phyloP scores from a whole-genome alignment of 92 coral and sea anemone genomes.

The Muricea muricata region DNA sequence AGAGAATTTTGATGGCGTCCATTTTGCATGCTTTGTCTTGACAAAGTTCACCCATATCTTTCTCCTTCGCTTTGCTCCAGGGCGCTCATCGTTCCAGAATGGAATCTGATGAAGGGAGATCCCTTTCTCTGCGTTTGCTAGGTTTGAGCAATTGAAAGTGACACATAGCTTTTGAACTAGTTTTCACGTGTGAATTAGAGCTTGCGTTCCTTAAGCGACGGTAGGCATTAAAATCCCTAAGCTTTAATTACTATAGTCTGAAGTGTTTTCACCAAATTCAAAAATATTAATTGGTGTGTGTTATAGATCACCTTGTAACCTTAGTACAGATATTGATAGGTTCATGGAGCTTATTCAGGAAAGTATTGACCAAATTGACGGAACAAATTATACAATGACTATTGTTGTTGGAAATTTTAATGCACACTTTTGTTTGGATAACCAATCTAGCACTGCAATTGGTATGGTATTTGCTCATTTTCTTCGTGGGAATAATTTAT shows the following conservation, averaged over 20 bases:
- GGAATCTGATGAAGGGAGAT: no score
- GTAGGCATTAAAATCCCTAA: no score
- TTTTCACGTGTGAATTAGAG: no score
- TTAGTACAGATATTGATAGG: background rate
- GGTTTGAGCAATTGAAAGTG: no score
- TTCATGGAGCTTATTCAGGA: background rate
- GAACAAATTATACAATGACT: background rate
- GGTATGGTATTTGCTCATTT: background rate
- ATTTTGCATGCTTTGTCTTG: background rate
- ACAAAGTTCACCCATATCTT: slow-evolving; percentile 17
- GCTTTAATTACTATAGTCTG: no score
- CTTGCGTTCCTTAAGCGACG: no score
- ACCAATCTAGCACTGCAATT: background rate
- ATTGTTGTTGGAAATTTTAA: background rate
- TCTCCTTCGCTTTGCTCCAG: slow-evolving; percentile 30
- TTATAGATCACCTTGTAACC: background rate
- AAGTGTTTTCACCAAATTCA: no score
- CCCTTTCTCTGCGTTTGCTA: no score
- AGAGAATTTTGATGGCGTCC: slow-evolving; percentile 13
- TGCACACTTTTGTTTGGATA: background rate
- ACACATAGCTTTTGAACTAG: no score
- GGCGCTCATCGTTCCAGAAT: slow-evolving; percentile 17
- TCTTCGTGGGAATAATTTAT: background rate
- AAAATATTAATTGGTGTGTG: background rate
- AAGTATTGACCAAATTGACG: background rate